phyloP scores from a whole-genome alignment of 2,888 invertebrate species.

The Tetropium fuscum region DNA sequence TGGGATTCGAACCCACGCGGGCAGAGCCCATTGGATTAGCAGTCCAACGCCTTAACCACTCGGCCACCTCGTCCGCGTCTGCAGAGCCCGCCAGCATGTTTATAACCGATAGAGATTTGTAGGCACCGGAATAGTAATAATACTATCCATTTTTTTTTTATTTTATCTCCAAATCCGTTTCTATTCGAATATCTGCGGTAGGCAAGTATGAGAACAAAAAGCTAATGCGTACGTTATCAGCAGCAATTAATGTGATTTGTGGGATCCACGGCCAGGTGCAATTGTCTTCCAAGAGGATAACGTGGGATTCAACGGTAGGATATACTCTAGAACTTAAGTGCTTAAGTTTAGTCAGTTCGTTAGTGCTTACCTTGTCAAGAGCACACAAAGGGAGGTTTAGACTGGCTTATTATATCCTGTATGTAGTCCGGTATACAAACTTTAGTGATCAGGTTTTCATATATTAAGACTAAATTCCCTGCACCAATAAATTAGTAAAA shows the following conservation, averaged over 20 bases:
- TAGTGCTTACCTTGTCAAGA: conserved; percentile 17
- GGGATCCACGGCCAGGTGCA: conserved; percentile 55
- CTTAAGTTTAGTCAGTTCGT: conserved; percentile 42
- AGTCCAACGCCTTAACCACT: conserved; percentile 76
- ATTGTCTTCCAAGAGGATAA: conserved; percentile 55
- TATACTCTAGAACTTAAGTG: conserved; percentile 46
- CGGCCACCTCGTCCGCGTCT: conserved; percentile 70
- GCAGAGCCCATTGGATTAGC: conserved; percentile 75
- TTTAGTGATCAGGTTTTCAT: conserved; percentile 50
- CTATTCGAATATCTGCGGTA: neutral
- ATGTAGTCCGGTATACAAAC: conserved; percentile 42
- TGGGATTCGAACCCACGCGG: conserved; percentile 76
- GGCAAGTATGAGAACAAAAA: conserved; percentile 18
- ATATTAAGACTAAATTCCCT: conserved; percentile 41
- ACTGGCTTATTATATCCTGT: conserved; percentile 40
- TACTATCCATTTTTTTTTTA: too few species aligned
- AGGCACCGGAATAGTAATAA: too few species aligned
- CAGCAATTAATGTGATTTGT: conserved; percentile 61
- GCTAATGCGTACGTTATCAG: conserved; percentile 50
- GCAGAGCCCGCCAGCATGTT: too few species aligned
- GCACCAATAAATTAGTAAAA: conserved; percentile 48
- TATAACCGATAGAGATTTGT: too few species aligned
- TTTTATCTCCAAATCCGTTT: neutral
- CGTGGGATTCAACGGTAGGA: too few species aligned
- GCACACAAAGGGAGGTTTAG: conserved; percentile 12